phyloP scores from a whole-genome alignment of 2,113 vertebrate species.

The Sinocyclocheilus grahami region DNA sequence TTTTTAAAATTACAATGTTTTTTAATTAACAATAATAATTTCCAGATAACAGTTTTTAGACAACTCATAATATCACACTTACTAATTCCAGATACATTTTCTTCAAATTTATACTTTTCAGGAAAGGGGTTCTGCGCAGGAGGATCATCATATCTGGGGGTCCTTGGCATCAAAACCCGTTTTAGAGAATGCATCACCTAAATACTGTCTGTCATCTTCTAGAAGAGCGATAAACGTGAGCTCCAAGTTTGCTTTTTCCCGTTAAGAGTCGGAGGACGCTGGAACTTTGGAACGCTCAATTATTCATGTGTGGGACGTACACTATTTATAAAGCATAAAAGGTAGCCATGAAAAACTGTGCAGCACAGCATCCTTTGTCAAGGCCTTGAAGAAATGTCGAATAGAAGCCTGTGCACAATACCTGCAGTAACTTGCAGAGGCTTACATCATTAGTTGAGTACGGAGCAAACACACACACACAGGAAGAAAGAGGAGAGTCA shows the following conservation, averaged over 20 bases:
- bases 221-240: slow-evolving; percentile 26
- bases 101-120: background rate
- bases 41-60: too few relatives aligned
- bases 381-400: slow-evolving; percentile 50
- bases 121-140: background rate
- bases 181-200: slow-evolving; percentile 43
- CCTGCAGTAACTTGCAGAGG: slow-evolving; percentile 56
- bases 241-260: slow-evolving; percentile 38
- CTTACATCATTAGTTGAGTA: slow-evolving; percentile 60
- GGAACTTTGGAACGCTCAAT: slow-evolving; percentile 53
- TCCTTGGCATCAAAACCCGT: background rate
- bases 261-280: slow-evolving; percentile 37
- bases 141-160: background rate
- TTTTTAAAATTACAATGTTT: too few relatives aligned
- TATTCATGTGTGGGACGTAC: slow-evolving; percentile 50
- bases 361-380: slow-evolving; percentile 52
- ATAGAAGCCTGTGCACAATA: slow-evolving; percentile 44
- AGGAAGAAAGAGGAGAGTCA: slow-evolving; percentile 41
- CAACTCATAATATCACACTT: too few relatives aligned
- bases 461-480: slow-evolving; percentile 42
- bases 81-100: background rate
- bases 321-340: slow-evolving; percentile 63
- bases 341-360: slow-evolving; percentile 53
- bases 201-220: slow-evolving; percentile 46
- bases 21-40: too few relatives aligned